These are phyloP conservation scores for Drosophila ogumai DNA, from an alignment of 1,140 invertebrate species.

Conservation along the genomic window DNA sequence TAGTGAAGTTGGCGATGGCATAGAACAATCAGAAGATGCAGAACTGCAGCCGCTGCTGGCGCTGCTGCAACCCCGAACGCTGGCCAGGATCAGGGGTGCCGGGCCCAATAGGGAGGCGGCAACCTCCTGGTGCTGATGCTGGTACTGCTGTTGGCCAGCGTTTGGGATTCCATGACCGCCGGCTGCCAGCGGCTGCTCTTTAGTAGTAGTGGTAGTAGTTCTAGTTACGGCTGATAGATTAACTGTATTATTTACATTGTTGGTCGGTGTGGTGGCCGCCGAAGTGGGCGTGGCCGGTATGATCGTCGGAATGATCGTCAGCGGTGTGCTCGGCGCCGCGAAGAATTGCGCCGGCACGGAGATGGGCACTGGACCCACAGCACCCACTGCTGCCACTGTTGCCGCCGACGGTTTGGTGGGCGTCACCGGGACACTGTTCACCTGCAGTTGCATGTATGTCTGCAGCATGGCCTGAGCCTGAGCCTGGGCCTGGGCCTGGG, in stretches of 20 bases:
- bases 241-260: slow-evolving; percentile 84
- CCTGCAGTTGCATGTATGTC: slow-evolving; percentile 82
- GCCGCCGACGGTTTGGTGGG: slow-evolving; percentile 65
- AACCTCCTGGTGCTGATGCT: background rate
- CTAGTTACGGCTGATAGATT: slow-evolving; percentile 84
- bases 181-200: slow-evolving; percentile 70
- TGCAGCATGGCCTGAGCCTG: slow-evolving; percentile 80
- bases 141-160: slow-evolving; percentile 12
- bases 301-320: slow-evolving; percentile 76
- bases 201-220: slow-evolving; percentile 81
- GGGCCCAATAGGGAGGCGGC: slow-evolving; percentile 50
- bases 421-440: slow-evolving; percentile 74
- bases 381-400: slow-evolving; percentile 10
- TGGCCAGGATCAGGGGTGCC: slow-evolving; percentile 27
- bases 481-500: slow-evolving; percentile 53
- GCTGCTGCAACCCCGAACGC: slow-evolving; percentile 61
- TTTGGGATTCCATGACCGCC: slow-evolving; percentile 42
- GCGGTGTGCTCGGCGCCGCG: slow-evolving; percentile 72
- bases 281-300: slow-evolving; percentile 75
- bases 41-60: slow-evolving; percentile 83
- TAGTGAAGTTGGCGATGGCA: slow-evolving; percentile 85
- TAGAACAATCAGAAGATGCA: slow-evolving; percentile 85
- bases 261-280: slow-evolving; percentile 78
- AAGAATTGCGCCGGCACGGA: slow-evolving; percentile 61
- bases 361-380: slow-evolving; percentile 39